Evolutionary conservation across 2,888 invertebrate genomes (phyloP).

Genomic region (Glaucopsyche alexis): DNA sequence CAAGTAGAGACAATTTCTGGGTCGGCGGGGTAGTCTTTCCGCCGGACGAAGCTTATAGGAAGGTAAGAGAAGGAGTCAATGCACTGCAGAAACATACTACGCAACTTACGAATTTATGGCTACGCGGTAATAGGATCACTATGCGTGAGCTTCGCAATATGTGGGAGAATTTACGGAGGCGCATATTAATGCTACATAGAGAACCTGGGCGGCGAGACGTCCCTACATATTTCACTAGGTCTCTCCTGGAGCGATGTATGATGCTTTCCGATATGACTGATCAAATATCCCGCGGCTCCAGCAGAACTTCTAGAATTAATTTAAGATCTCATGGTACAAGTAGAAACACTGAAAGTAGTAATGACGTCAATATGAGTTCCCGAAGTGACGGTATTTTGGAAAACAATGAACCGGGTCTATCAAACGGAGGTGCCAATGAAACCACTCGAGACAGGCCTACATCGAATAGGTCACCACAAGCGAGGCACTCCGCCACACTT

Average conservation of each 20-base stretch:
- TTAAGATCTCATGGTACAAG: constrained; percentile 46
- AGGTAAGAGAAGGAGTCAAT: constrained; percentile 62
- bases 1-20: constrained; percentile 62
- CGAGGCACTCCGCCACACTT: constrained; percentile 46
- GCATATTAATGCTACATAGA: constrained; percentile 77
- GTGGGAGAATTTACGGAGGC: constrained; percentile 82
- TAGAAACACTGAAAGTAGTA: constrained; percentile 43
- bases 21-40: constrained; percentile 52
- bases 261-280: constrained; percentile 66
- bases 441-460: constrained; percentile 42
- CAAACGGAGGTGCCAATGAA: constrained; percentile 38
- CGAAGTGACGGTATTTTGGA: constrained; percentile 36
- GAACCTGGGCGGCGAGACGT: constrained; percentile 65
- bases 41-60: constrained; percentile 64
- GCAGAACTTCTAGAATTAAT: constrained; percentile 46
- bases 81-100: constrained; percentile 65
- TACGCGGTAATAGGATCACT: constrained; percentile 62
- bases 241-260: constrained; percentile 68
- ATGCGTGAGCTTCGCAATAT: constrained; percentile 81
- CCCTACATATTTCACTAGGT: constrained; percentile 65
- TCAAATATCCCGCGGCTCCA: constrained; percentile 48
- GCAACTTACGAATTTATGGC: constrained; percentile 64
- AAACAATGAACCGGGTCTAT: constrained; percentile 43
- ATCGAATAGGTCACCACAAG: constrained; percentile 45
- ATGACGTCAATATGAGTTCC: constrained; percentile 33